These are phyloP conservation scores for Dasypolia templi DNA, from an alignment of 2,888 invertebrate genomes.

Conservation along the genomic window DNA sequence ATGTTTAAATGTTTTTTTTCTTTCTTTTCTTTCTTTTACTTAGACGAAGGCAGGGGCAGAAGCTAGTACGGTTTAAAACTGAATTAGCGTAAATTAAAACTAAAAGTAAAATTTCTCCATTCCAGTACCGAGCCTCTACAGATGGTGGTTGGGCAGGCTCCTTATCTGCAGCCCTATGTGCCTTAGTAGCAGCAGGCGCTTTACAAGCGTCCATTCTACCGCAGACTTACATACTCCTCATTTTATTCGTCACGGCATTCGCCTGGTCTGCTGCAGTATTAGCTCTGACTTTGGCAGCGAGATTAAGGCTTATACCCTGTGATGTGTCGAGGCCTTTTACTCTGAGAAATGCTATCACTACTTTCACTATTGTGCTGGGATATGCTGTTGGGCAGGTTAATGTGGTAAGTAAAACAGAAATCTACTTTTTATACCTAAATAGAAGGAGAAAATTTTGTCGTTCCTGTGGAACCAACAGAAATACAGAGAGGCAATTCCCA, in stretches of 20 bases:
- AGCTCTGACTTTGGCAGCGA: constrained; percentile 95
- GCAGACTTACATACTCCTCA: constrained; percentile 95
- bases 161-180: constrained; percentile 93
- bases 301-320: constrained; percentile 95
- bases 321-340: constrained; percentile 96
- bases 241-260: constrained; percentile 96
- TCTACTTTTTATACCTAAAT: not conserved
- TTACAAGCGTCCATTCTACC: constrained; percentile 95
- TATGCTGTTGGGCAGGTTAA: constrained; percentile 98
- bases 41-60: no score
- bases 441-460: not conserved
- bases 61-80: not conserved
- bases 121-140: constrained; percentile 95
- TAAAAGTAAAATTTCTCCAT: constrained; percentile 32
- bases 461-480: not conserved
- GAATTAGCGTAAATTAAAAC: not conserved
- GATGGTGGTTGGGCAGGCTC: constrained; percentile 96
- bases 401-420: constrained; percentile 92
- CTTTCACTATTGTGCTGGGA: constrained; percentile 96
- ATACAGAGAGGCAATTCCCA: no score
- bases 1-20: no score
- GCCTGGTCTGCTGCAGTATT: constrained; percentile 97
- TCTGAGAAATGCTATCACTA: constrained; percentile 95
- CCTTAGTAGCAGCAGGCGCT: constrained; percentile 94
- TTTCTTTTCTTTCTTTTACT: no score